A percentile compares a stretch with the other conserved stretches of the same genome.
Evolutionary conservation across 2,888 invertebrate species (phyloP).

Genomic region (Oscheius onirici): DNA sequence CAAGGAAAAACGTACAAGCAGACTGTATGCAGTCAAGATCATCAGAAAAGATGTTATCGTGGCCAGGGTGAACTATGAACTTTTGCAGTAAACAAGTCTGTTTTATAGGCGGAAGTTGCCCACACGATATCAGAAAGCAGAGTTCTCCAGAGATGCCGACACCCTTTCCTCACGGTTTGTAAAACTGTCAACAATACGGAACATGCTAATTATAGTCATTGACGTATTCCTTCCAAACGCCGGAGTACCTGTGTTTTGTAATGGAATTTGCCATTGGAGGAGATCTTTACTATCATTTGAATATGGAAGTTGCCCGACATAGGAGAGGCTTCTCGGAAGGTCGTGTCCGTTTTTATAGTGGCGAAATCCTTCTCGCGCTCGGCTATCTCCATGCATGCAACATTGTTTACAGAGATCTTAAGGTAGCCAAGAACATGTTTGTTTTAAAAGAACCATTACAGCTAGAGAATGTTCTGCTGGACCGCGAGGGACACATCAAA

Average conservation of each 20-base stretch:
- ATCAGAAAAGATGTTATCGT: conserved; percentile 93
- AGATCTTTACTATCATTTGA: conserved; percentile 95
- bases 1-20: conserved; percentile 90
- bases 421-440: conserved; percentile 74
- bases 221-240: conserved; percentile 98
- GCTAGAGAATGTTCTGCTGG: conserved; percentile 94
- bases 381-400: conserved; percentile 89
- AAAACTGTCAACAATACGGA: neutral
- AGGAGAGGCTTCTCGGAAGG: conserved; percentile 79
- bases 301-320: conserved; percentile 61
- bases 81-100: neutral
- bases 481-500: conserved; percentile 98
- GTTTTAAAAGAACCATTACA: conserved; percentile 65
- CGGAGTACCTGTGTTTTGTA: conserved; percentile 96
- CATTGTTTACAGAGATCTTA: conserved; percentile 97
- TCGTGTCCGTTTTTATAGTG: conserved; percentile 95
- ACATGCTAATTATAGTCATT: conserved; percentile 76
- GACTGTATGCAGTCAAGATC: conserved; percentile 96
- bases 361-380: conserved; percentile 95
- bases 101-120: conserved; percentile 86
- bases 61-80: conserved; percentile 78
- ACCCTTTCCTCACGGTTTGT: conserved; percentile 93
- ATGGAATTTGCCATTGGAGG: conserved; percentile 99
- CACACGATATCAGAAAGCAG: conserved; percentile 98
- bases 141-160: conserved; percentile 93